A percentile compares a stretch with the other conserved stretches of the same genome.
These are phyloP conservation scores for Holacanthella duospinosa DNA, from an alignment of 2,888 invertebrate genomes.

Conservation along the genomic window DNA sequence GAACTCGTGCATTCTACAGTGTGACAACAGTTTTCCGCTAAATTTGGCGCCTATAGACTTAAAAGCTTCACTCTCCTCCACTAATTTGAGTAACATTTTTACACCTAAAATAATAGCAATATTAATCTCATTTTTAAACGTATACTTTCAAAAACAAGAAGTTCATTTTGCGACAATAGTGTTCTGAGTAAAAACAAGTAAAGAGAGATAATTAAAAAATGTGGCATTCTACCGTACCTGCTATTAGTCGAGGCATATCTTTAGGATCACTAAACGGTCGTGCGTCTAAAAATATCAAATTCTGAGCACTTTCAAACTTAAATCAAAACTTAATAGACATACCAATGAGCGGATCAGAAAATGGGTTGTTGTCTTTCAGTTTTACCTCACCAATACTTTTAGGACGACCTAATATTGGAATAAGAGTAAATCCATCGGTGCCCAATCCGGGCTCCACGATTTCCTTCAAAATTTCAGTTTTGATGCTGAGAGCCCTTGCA, in stretches of 20 bases:
- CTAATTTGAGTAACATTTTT: background rate
- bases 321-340: background rate
- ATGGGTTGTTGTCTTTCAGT: background rate
- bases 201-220: too few relatives aligned
- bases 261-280: conserved; percentile 25
- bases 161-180: too few relatives aligned
- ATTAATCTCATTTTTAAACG: background rate
- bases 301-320: background rate
- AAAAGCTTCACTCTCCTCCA: background rate
- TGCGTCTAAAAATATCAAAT: conserved; percentile 17
- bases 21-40: background rate
- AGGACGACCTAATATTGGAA: background rate
- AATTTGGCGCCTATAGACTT: background rate
- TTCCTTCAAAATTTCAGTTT: background rate
- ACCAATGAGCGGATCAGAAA: conserved; percentile 4
- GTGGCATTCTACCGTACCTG: too few relatives aligned
- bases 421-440: background rate
- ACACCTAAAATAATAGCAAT: background rate
- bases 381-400: background rate
- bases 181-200: too few relatives aligned
- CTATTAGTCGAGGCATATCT: conserved; percentile 25
- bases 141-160: too few relatives aligned
- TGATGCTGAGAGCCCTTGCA: background rate
- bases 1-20: background rate
- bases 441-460: background rate